phyloP scores from a whole-genome alignment of 2,797 vertebrate genomes.

The Mormyrus hasselquistii region DNA sequence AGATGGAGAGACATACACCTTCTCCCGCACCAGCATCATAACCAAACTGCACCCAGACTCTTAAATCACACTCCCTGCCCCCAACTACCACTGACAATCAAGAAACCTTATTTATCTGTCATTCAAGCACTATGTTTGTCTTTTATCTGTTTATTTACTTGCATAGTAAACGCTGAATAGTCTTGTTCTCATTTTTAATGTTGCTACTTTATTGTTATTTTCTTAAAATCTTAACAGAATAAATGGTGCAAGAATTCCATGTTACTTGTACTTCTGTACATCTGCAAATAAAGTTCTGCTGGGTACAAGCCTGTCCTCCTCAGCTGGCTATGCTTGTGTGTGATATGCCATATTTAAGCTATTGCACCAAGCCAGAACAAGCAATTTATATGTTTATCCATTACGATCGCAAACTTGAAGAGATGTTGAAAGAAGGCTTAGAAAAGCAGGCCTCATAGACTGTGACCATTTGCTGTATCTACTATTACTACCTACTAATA shows the following conservation, averaged over 20 bases:
- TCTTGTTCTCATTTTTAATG: background rate
- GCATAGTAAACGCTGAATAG: background rate
- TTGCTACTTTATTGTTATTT: background rate
- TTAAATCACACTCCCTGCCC: background rate
- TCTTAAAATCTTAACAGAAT: background rate
- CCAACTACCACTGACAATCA: background rate
- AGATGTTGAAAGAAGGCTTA: background rate
- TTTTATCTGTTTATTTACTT: background rate
- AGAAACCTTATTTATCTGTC: background rate
- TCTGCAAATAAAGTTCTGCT: background rate
- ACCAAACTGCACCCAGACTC: background rate
- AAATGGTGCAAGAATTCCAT: background rate
- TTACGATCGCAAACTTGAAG: background rate
- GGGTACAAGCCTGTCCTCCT: background rate
- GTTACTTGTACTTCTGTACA: background rate
- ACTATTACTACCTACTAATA: too few relatives aligned
- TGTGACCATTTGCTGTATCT: background rate
- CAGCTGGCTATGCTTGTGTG: background rate
- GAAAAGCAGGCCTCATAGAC: background rate
- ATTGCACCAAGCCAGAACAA: background rate
- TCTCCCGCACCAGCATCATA: background rate
- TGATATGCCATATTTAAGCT: background rate
- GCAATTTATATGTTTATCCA: background rate
- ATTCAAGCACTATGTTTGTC: background rate
- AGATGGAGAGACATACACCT: background rate